These are phyloP conservation scores for Corythoichthys intestinalis DNA, from an alignment of 2,113 vertebrate species.

Conservation along the genomic window DNA sequence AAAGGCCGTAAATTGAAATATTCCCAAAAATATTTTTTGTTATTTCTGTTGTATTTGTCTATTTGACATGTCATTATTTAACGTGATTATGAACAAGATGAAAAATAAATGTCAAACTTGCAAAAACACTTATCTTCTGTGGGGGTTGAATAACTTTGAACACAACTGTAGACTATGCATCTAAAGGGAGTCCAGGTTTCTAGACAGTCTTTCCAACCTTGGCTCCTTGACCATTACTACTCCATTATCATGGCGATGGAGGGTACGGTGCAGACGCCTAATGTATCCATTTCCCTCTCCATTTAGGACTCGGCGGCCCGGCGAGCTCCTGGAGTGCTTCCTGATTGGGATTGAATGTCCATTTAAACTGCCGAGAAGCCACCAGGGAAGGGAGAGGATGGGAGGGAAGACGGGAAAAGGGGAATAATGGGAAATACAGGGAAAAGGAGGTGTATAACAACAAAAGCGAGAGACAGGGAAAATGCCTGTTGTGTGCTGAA, in stretches of 20 bases:
- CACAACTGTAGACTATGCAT: slow-evolving; percentile 6
- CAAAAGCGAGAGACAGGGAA: slow-evolving; percentile 5
- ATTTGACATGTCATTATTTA: no score
- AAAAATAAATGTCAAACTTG: no score
- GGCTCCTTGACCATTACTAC: slow-evolving; percentile 72
- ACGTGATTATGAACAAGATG: no score
- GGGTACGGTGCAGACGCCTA: slow-evolving; percentile 68
- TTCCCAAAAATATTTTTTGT: no score
- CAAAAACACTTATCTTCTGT: no score
- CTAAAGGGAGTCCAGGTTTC: slow-evolving; percentile 55
- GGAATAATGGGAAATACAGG: slow-evolving; percentile 36
- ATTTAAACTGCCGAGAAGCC: slow-evolving; percentile 70
- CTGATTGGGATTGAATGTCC: slow-evolving; percentile 77
- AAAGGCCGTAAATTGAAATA: no score
- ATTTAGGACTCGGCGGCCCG: slow-evolving; percentile 65
- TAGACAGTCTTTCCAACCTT: slow-evolving; percentile 51
- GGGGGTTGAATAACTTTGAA: no score
- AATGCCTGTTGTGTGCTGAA: slow-evolving; percentile 19
- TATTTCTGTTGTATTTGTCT: no score
- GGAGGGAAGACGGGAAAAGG: not conserved
- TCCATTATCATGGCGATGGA: slow-evolving; percentile 69
- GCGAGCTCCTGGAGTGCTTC: slow-evolving; percentile 66
- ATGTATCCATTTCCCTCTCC: slow-evolving; percentile 76
- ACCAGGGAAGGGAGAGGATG: slow-evolving; percentile 34
- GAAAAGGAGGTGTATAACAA: slow-evolving; percentile 19